phyloP scores from a whole-genome alignment of 1,140 invertebrate genomes.

The Calycopis cecrops region DNA sequence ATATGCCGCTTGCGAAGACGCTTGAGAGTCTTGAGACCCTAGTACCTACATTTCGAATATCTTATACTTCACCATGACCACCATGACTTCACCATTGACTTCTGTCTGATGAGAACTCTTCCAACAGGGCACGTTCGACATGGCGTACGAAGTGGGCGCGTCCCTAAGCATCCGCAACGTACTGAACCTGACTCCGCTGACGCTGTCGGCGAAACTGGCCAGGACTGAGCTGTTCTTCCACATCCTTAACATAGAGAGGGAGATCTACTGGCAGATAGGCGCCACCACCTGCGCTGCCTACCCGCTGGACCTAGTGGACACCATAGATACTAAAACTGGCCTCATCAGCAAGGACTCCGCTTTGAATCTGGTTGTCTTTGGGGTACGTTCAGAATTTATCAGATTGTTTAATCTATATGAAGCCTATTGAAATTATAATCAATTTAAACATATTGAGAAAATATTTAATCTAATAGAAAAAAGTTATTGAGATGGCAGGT shows the following conservation, averaged over 20 bases:
- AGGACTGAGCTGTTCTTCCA: conserved; percentile 96
- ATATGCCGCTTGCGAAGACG: no score
- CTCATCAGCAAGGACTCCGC: conserved; percentile 95
- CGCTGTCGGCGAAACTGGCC: conserved; percentile 94
- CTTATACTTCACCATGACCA: no score
- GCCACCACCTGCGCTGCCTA: conserved; percentile 98
- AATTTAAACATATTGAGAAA: no score
- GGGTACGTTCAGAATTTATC: conserved; percentile 77
- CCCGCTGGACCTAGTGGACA: conserved; percentile 96
- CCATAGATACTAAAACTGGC: conserved; percentile 93
- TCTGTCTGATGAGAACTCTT: no score
- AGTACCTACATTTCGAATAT: no score
- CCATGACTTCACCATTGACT: no score
- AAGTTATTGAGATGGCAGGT: no score
- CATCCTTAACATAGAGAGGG: conserved; percentile 94
- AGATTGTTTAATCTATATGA: no score
- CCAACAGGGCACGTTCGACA: conserved; percentile 91
- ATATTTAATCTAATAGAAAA: no score
- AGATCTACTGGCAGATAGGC: conserved; percentile 97
- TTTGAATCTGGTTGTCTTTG: conserved; percentile 98
- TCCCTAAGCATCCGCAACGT: conserved; percentile 90
- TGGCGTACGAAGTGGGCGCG: conserved; percentile 94
- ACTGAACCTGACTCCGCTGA: conserved; percentile 93
- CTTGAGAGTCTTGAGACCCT: no score
- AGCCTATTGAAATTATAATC: no score